Base-by-base conservation (phyloP, 2,888 invertebrate genomes). In the Amblyjoppa fuscipennis region DNA sequence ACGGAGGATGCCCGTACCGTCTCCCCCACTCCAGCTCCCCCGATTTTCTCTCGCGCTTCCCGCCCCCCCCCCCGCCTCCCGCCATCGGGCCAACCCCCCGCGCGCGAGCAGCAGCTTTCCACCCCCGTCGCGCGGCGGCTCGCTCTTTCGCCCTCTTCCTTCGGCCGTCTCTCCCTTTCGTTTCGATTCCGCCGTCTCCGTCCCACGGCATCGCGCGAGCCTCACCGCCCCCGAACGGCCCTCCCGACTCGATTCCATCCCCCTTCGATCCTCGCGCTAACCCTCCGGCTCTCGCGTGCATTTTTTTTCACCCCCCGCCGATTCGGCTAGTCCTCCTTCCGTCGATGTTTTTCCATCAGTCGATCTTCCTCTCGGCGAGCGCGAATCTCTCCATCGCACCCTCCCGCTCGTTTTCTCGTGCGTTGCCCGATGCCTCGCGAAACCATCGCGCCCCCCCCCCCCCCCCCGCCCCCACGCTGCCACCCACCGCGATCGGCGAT, bases 1-100 rank as follows among this genome's bases (percentile, higher is more conserved):
- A 91, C 92, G 91, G 91, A 90, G 87, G 90, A 87, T 89, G 88
- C 89, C 89, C 89, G 87, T 89, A 85, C 84, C 75, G 83, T 84
- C 84, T 86, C 89, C 87, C 88, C 86, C 88, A 88, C 88, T 88
- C 88, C 88, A 85, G 89, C 87, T 77, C 87, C 84, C 85, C 84
- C 85, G 87, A 86, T 83, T 81, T 87, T 86, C 87, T 86, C 85
- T 81, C 85, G 84, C 88, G 61, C 85, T 73, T 59, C 85, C 69
- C 82, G 56, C 61, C 77, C 70, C 81, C 82, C 82, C 70, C 77
- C 61, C 53, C 81, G 20, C 80, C 66, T 53, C 34, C 81, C 70
- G 31, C 77, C 66, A 64, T 41, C 64, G 31, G 41, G 59, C 28
- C 45, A 28, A 74, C 87, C 85, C 84, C 88, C 81, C 85, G 86